Conservation (phyloP, 2,113 vertebrate species). For the Sigmodon hispidus region DNA sequence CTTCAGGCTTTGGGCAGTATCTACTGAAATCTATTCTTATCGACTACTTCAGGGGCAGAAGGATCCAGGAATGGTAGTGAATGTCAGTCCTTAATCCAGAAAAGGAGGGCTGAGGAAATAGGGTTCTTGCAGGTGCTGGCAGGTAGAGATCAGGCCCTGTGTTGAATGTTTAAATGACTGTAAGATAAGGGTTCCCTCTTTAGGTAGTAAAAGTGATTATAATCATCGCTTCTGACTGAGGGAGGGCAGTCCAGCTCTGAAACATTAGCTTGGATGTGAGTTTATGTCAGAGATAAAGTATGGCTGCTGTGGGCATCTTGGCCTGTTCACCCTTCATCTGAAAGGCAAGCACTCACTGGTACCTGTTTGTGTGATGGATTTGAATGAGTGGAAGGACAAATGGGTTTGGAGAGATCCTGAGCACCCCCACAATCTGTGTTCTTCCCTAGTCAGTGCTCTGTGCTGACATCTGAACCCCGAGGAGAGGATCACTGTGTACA, state of each 20-base stretch:
- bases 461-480: not conserved
- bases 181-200: not conserved
- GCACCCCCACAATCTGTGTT: not conserved
- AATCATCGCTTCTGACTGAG: not conserved
- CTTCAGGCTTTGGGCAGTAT: slow-evolving; percentile 48
- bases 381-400: not conserved
- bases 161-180: not conserved
- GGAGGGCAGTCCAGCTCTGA: not conserved
- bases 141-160: not conserved
- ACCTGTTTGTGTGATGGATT: not conserved
- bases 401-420: not conserved
- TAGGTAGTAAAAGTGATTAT: not conserved
- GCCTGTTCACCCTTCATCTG: not conserved
- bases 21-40: slow-evolving; percentile 31
- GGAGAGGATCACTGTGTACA: not conserved
- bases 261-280: not conserved
- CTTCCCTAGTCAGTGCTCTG: not conserved
- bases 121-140: not conserved
- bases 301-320: not conserved
- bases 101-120: not conserved
- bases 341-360: not conserved
- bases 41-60: slow-evolving; percentile 16
- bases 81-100: not conserved
- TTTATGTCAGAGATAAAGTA: slow-evolving; percentile 18
- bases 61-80: not conserved